Percentiles rank a stretch among this genome's conserved stretches.
Conservation (phyloP, 64 coral and sea anemone genomes). For the Stichodactyla mertensii region DNA sequence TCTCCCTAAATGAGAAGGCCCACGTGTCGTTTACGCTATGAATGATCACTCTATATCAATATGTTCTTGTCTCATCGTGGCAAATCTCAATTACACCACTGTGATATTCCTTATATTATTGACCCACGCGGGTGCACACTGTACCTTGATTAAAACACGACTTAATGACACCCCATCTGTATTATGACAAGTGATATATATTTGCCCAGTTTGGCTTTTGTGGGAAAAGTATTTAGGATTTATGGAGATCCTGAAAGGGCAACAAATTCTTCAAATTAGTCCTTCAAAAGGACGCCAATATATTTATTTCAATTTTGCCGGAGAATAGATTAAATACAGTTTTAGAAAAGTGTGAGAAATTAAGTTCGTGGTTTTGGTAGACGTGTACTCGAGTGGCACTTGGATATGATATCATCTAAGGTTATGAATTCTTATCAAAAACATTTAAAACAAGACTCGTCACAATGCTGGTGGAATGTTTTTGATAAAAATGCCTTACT, state of each 20-base stretch:
- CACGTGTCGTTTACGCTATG: background rate
- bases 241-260: background rate
- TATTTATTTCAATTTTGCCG: background rate
- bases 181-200: background rate
- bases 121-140: background rate
- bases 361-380: background rate
- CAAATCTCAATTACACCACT: background rate
- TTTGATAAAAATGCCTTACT: no score
- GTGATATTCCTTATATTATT: background rate
- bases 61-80: background rate
- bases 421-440: no score
- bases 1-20: no score
- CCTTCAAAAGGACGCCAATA: background rate
- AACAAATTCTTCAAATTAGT: conserved; percentile 1
- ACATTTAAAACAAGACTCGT: no score
- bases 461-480: no score
- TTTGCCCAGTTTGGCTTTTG: background rate
- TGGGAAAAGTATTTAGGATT: background rate
- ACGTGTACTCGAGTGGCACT: background rate
- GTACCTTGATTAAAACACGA: background rate
- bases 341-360: background rate
- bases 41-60: background rate
- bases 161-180: background rate
- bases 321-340: background rate
- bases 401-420: no score